Conservation (phyloP, 1,140 invertebrate species). For the Dreissena polymorpha region DNA sequence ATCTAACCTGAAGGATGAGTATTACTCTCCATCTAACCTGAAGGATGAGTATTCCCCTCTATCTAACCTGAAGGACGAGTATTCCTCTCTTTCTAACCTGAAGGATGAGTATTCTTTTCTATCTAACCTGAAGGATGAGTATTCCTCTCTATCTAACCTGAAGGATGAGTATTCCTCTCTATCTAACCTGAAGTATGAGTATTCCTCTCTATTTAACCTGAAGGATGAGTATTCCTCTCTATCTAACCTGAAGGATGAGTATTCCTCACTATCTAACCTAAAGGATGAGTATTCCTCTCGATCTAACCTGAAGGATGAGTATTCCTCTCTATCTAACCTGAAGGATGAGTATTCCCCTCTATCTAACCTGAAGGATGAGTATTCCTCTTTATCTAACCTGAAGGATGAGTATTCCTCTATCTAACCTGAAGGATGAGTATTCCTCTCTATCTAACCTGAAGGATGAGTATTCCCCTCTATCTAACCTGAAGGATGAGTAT, state of each 20-base stretch:
- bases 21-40: slow-evolving; percentile 98
- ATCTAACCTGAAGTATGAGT: slow-evolving; percentile 99
- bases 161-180: slow-evolving; percentile 98
- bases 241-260: slow-evolving; percentile 99
- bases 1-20: slow-evolving; percentile 99
- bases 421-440: slow-evolving; percentile 99
- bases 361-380: slow-evolving; percentile 99
- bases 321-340: slow-evolving; percentile 98
- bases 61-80: slow-evolving; percentile 99
- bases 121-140: slow-evolving; percentile 99
- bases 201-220: slow-evolving; percentile 98
- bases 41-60: slow-evolving; percentile 98
- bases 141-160: slow-evolving; percentile 98
- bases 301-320: slow-evolving; percentile 99
- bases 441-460: slow-evolving; percentile 98
- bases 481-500: slow-evolving; percentile 99
- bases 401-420: slow-evolving; percentile 98
- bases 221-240: slow-evolving; percentile 98
- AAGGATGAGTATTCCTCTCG: slow-evolving; percentile 98
- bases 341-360: slow-evolving; percentile 98
- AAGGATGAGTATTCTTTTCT: slow-evolving; percentile 98
- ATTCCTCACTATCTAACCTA: slow-evolving; percentile 97
- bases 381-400: slow-evolving; percentile 98
- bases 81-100: slow-evolving; percentile 98
- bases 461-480: slow-evolving; percentile 98